Evolutionary conservation across 2,797 vertebrate genomes (phyloP).

Genomic region (Acomys russatus): DNA sequence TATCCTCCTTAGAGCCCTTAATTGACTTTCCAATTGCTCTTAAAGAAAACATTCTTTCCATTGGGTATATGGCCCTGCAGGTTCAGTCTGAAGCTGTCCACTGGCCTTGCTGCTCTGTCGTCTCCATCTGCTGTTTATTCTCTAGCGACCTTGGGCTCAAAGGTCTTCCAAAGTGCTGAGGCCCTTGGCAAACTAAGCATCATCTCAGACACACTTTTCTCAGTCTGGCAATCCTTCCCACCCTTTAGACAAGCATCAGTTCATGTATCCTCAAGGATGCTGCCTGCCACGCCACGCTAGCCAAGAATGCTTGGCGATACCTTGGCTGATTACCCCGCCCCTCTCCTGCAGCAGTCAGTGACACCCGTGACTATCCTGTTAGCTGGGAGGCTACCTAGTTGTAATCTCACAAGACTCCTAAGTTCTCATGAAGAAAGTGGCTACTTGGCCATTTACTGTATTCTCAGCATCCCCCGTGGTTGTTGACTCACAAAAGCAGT

Average conservation of each 20-base stretch:
- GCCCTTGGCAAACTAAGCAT: not conserved
- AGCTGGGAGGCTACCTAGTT: not conserved
- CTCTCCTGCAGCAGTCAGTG: not conserved
- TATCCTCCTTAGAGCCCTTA: conserved; percentile 17
- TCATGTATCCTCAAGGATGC: not conserved
- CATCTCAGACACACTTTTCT: not conserved
- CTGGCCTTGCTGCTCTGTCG: not conserved
- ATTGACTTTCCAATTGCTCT: conserved; percentile 65
- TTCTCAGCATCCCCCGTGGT: not conserved
- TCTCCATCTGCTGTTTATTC: not conserved
- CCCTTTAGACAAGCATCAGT: not conserved
- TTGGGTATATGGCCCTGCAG: not conserved
- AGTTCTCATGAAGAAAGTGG: not conserved
- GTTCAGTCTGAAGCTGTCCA: not conserved
- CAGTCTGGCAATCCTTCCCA: not conserved
- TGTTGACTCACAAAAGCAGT: not conserved
- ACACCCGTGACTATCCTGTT: not conserved
- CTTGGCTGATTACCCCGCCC: not conserved
- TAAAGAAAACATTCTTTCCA: conserved; percentile 66
- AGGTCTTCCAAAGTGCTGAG: not conserved
- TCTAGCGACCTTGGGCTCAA: no score
- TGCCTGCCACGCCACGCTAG: not conserved
- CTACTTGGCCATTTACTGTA: not conserved
- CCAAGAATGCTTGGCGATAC: not conserved
- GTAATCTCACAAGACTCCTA: not conserved